Evolutionary conservation across 1,140 invertebrate genomes (phyloP).

Genomic region (Scaptomyza montana): DNA sequence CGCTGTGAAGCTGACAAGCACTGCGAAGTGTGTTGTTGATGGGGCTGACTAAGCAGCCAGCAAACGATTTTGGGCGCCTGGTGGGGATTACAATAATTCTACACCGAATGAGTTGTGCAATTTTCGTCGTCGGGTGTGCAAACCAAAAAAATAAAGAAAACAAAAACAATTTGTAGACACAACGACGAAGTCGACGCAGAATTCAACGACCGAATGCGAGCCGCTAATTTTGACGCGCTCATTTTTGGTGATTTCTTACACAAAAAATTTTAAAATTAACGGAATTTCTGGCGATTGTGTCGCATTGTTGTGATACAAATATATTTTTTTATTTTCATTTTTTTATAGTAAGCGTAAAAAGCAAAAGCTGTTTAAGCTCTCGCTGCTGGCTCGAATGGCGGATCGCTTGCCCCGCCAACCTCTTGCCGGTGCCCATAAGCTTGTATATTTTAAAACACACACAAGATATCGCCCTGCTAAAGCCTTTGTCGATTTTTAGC

Average conservation of each 20-base stretch:
- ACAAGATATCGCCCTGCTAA: constrained; percentile 76
- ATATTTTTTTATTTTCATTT: neutral
- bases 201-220: constrained; percentile 28
- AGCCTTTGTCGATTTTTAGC: constrained; percentile 82
- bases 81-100: constrained; percentile 80
- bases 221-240: neutral
- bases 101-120: constrained; percentile 81
- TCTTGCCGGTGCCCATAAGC: constrained; percentile 19
- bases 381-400: constrained; percentile 53
- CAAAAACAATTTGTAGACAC: constrained; percentile 57
- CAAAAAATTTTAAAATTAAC: constrained; percentile 25
- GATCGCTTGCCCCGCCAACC: constrained; percentile 37
- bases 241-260: constrained; percentile 10
- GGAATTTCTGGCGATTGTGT: neutral
- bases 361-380: constrained; percentile 73
- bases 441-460: constrained; percentile 25
- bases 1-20: constrained; percentile 52
- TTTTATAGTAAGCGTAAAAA: constrained; percentile 21
- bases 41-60: too few relatives aligned
- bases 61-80: constrained; percentile 53
- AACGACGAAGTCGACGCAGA: constrained; percentile 56
- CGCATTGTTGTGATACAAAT: too few relatives aligned
- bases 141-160: neutral
- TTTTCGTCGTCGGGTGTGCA: constrained; percentile 47
- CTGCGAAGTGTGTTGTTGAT: constrained; percentile 29